These are phyloP conservation scores for Synanthedon tipuliformis DNA, from an alignment of 2,888 invertebrate genomes.

Conservation along the genomic window DNA sequence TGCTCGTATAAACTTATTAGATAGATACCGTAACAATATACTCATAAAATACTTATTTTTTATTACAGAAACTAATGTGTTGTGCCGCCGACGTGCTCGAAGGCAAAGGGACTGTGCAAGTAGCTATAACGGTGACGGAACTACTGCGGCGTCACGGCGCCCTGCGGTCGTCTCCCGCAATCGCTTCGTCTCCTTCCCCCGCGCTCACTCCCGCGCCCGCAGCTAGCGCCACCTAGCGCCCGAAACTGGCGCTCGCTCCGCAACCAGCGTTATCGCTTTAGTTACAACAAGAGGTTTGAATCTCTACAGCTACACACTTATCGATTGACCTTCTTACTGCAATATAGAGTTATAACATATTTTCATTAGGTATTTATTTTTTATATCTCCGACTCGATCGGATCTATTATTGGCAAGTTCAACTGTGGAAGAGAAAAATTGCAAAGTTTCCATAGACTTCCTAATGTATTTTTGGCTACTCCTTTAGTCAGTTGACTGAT, in stretches of 20 bases:
- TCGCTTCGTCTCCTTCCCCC: conserved; percentile 8
- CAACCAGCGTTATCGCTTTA: conserved; percentile 28
- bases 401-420: no score
- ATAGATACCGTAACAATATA: neutral
- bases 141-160: conserved; percentile 73
- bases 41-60: neutral
- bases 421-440: no score
- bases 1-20: no score
- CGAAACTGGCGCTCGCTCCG: conserved; percentile 49
- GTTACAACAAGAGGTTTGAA: neutral
- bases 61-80: conserved; percentile 87
- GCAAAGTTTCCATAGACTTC: no score
- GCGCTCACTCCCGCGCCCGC: conserved; percentile 10
- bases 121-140: conserved; percentile 90
- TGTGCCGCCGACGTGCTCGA: conserved; percentile 93
- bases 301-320: no score
- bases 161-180: conserved; percentile 13
- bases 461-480: no score
- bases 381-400: no score
- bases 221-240: conserved; percentile 50
- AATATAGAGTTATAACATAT: no score
- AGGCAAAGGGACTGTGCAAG: conserved; percentile 87
- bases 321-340: no score
- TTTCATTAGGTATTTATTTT: no score
- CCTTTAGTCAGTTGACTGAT: no score